Evolutionary conservation across 2,113 vertebrate genomes (phyloP), one percentile per base, ranked within the genome.

Genomic region (Gallinago undulata): DNA sequence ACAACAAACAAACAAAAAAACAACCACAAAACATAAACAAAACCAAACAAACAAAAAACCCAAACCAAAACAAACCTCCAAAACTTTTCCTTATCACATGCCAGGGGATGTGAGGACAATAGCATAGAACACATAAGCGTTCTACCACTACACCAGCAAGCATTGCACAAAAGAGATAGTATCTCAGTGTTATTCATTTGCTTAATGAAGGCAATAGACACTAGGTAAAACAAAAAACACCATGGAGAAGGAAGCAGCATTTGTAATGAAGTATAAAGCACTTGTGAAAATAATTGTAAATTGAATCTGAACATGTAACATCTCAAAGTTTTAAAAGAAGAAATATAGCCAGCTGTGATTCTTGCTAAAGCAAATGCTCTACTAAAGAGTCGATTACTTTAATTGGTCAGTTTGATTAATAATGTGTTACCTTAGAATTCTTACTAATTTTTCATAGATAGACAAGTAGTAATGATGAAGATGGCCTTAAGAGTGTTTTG

Each of bases 81-180:
- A 30, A 56, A 43, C 4, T 59, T 50, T 48, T 80, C 88, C 22
- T 80, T 2, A 6, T 78, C 28, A 21, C 2, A 1, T 24, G 16
- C 15, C 11, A 41, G 41, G 13, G 48, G 69, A 28, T 11, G 15
- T 45, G 31, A 91, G 22, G 23, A 8, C 11, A 73, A 4, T 23
- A 35, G 13, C 3, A 2, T 25, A 28, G 43, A 45, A 14, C 23
- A 39, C 5, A 2, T 4, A 24, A 17, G 22, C 0, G 1, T 66
- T 81, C 23, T 9, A 35, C 17, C 2, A 19, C 39, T 73, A 33
- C 31, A 45, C 9, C 45, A 62, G 16, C n/a, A 39, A 56, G 16
- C 7, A 1, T 25, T 31, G 14, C 53, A 28, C 23, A 37, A 22
- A 84, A 37, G 25, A 47, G 30, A 18, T 30, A 13, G 21, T 64